Percentiles rank a stretch among this genome's conserved stretches.
These are phyloP conservation scores for Heliconius aoede DNA, from an alignment of 2,888 invertebrate genomes.

Conservation along the genomic window DNA sequence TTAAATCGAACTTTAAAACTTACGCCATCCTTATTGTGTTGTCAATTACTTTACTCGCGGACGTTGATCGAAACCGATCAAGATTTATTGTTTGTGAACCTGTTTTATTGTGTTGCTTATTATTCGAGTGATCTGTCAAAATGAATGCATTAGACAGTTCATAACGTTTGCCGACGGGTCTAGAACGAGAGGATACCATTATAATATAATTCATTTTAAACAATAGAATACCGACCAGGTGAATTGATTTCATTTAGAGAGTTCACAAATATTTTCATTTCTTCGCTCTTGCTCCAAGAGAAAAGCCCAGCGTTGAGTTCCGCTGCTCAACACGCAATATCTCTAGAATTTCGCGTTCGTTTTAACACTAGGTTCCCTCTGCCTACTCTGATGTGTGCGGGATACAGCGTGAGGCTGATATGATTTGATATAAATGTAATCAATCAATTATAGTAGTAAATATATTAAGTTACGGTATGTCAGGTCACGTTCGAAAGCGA, in stretches of 20 bases:
- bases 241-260: no score
- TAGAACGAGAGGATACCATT: conserved; percentile 27
- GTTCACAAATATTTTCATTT: no score
- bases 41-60: conserved; percentile 22
- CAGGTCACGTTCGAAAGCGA: conserved; percentile 13
- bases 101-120: conserved; percentile 15
- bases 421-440: no score
- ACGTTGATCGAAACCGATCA: conserved; percentile 26
- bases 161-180: conserved; percentile 14
- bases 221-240: conserved; percentile 2
- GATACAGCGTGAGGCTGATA: no score
- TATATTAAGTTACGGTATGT: conserved; percentile 2
- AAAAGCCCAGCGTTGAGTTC: no score
- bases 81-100: conserved; percentile 21
- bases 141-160: conserved; percentile 6
- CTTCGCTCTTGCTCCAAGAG: no score
- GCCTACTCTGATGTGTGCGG: no score
- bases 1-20: conserved; percentile 37
- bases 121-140: conserved; percentile 25
- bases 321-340: no score
- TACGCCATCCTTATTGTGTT: conserved; percentile 19
- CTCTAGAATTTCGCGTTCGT: no score
- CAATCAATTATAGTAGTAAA: background rate
- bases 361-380: no score
- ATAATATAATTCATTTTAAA: conserved; percentile 13